These are phyloP conservation scores for Cancer borealis DNA, from an alignment of 2,888 invertebrate genomes.

Conservation along the genomic window DNA sequence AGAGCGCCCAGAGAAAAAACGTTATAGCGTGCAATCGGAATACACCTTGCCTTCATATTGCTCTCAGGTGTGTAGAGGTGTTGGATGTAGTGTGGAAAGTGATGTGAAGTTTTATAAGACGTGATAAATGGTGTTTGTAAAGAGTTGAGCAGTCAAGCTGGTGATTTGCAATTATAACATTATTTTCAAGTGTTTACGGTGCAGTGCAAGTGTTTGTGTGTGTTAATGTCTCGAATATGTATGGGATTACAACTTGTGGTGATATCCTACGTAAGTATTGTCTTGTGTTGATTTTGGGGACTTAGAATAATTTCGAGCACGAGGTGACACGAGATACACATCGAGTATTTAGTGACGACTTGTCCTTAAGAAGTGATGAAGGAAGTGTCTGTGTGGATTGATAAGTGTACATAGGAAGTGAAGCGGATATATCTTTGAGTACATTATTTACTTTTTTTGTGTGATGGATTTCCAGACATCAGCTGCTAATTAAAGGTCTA, in stretches of 20 bases:
- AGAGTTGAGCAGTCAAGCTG: not conserved
- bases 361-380: not conserved
- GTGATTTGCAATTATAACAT: constrained; percentile 1
- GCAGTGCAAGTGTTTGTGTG: constrained; percentile 30
- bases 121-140: not conserved
- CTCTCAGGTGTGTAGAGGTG: constrained; percentile 67
- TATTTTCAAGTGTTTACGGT: not conserved
- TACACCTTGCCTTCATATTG: constrained; percentile 56
- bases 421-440: not conserved
- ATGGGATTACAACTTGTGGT: not conserved
- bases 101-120: constrained; percentile 49
- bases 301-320: constrained; percentile 48
- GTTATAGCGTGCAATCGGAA: constrained; percentile 57
- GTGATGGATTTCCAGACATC: not conserved
- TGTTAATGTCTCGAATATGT: constrained; percentile 52
- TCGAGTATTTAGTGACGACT: not conserved
- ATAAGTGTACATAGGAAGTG: not conserved
- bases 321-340: not conserved
- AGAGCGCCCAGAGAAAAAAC: constrained; percentile 56
- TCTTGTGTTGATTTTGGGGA: constrained; percentile 37
- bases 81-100: not conserved
- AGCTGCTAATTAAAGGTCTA: not conserved
- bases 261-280: constrained; percentile 38
- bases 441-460: not conserved
- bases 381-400: too few species aligned